Percentiles rank a stretch among this genome's conserved stretches.
phyloP scores from a whole-genome alignment of 2,797 vertebrate genomes.

The Mormyrus proboscirostris region DNA sequence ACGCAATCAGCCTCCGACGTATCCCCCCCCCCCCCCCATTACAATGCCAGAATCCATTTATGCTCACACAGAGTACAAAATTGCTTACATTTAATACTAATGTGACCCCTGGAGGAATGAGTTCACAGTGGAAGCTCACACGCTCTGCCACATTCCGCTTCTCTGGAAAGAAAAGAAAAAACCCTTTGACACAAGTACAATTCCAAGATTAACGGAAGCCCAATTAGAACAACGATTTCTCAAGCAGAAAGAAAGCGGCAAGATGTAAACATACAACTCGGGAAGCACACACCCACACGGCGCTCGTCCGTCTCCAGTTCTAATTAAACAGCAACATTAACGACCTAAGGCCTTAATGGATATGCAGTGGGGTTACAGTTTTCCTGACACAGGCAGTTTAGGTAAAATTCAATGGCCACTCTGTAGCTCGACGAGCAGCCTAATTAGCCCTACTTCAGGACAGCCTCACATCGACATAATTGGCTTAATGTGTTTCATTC shows the following conservation, averaged over 20 bases:
- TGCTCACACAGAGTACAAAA: constrained; percentile 8
- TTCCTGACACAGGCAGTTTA: constrained; percentile 14
- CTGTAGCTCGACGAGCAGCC: background rate
- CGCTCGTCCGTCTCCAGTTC: background rate
- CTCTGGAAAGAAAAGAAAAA: background rate
- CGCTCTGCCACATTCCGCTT: background rate
- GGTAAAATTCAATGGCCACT: constrained; percentile 11
- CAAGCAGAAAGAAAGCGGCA: background rate
- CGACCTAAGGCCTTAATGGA: constrained; percentile 1
- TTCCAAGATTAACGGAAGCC: constrained; percentile 12
- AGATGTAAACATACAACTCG: background rate
- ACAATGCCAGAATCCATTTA: background rate
- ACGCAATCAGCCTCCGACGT: background rate
- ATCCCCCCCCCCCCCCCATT: background rate
- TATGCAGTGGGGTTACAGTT: background rate
- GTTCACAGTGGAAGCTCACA: background rate
- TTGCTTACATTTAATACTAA: constrained; percentile 8
- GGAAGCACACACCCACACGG: background rate
- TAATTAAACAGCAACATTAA: constrained; percentile 24
- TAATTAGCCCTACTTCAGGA: constrained; percentile 10
- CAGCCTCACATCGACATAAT: background rate
- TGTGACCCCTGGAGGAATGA: background rate
- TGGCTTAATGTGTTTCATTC: constrained; percentile 11
- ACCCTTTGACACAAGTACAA: background rate
- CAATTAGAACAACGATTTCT: constrained; percentile 23